Conservation (phyloP, 2,888 invertebrate genomes). For the Oxystoma pomonae region DNA sequence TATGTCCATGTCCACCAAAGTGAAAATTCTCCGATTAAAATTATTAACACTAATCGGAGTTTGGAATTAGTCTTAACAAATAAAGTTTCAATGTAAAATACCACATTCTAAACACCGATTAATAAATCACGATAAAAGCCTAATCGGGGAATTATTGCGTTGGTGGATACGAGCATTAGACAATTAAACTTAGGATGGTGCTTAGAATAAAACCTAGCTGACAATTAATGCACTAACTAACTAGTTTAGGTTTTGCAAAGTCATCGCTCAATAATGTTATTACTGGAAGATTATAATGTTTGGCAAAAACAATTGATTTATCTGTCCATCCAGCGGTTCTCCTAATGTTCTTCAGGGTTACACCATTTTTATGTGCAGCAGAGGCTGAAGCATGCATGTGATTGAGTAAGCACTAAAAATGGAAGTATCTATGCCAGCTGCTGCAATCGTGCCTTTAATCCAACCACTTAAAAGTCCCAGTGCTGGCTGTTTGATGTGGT, state of each 20-base stretch:
- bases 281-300: conserved; percentile 19
- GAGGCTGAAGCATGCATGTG: conserved; percentile 28
- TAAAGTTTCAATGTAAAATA: too few species aligned
- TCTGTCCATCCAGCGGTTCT: conserved; percentile 28
- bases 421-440: conserved; percentile 25
- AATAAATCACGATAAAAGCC: too few species aligned
- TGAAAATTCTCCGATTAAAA: too few species aligned
- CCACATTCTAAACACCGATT: too few species aligned
- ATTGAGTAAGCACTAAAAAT: conserved; percentile 15
- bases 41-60: too few species aligned
- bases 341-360: conserved; percentile 23
- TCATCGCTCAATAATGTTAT: neutral
- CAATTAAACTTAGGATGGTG: too few species aligned
- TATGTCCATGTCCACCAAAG: too few species aligned
- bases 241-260: conserved; percentile 8
- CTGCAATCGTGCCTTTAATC: conserved; percentile 24
- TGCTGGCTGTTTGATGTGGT: conserved; percentile 20
- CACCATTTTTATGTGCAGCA: conserved; percentile 24
- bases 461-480: conserved; percentile 16
- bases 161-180: too few species aligned
- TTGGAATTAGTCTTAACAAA: too few species aligned
- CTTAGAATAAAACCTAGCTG: too few species aligned
- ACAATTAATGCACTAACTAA: too few species aligned
- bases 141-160: too few species aligned
- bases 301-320: conserved; percentile 26